Evolutionary conservation across 2,888 invertebrate species (phyloP).

Genomic region (Zhengitettix transpicula): DNA sequence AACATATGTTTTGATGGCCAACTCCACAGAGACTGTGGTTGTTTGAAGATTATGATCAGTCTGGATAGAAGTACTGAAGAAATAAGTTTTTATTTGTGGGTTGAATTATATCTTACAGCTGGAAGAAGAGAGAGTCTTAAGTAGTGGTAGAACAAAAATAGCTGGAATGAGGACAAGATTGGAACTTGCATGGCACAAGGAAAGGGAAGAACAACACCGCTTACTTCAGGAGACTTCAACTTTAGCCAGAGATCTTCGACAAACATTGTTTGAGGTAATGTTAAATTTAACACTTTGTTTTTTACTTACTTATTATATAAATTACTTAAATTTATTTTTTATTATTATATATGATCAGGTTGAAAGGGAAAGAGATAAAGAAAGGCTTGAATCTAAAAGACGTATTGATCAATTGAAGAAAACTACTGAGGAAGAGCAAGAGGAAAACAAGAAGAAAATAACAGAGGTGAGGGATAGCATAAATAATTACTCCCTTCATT

Average conservation of each 20-base stretch:
- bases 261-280: conserved; percentile 63
- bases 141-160: conserved; percentile 68
- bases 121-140: conserved; percentile 73
- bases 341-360: conserved; percentile 32
- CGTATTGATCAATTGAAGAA: conserved; percentile 71
- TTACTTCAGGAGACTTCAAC: conserved; percentile 80
- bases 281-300: background rate
- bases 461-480: conserved; percentile 25
- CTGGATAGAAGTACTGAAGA: no score
- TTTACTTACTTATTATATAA: background rate
- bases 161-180: conserved; percentile 73
- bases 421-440: conserved; percentile 73
- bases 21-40: no score
- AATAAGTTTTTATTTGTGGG: no score
- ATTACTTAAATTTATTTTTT: background rate
- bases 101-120: conserved; percentile 30
- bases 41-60: no score
- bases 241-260: conserved; percentile 69
- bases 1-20: no score
- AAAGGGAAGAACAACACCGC: conserved; percentile 81
- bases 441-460: conserved; percentile 73
- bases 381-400: conserved; percentile 70
- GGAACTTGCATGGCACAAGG: conserved; percentile 88
- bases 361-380: conserved; percentile 78
- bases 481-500: background rate